These are phyloP conservation scores for Acrocephalus kingi DNA, from an alignment of 2,113 vertebrate genomes.

Conservation along the genomic window DNA sequence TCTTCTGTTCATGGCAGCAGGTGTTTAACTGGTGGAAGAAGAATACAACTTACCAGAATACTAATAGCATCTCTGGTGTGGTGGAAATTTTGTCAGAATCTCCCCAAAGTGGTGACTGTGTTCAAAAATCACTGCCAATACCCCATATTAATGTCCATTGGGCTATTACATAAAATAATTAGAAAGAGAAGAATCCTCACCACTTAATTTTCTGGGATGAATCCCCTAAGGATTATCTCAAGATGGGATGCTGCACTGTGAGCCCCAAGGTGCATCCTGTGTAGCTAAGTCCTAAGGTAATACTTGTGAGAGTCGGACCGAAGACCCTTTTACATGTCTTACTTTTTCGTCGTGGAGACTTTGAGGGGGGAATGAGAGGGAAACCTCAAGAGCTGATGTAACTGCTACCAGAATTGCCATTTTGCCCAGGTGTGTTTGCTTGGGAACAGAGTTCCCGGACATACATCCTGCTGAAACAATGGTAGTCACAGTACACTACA, in stretches of 20 bases:
- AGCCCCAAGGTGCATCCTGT: background rate
- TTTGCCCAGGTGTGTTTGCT: too few relatives aligned
- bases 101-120: accelerated
- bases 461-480: too few relatives aligned
- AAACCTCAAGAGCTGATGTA: too few relatives aligned
- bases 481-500: too few relatives aligned
- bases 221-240: background rate
- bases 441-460: too few relatives aligned
- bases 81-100: background rate
- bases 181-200: background rate
- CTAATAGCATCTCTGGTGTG: background rate
- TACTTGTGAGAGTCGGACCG: background rate
- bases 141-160: background rate
- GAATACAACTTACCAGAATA: background rate
- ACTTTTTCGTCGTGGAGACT: too few relatives aligned
- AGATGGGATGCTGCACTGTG: background rate
- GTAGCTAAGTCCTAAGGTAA: background rate
- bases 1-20: background rate
- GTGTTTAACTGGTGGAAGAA: background rate
- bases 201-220: background rate
- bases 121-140: background rate
- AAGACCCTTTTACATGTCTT: too few relatives aligned
- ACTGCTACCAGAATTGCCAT: too few relatives aligned
- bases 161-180: background rate
- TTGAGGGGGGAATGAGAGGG: too few relatives aligned